Base-by-base conservation (phyloP, 2,113 vertebrate species). In the Prionailurus bengalensis region DNA sequence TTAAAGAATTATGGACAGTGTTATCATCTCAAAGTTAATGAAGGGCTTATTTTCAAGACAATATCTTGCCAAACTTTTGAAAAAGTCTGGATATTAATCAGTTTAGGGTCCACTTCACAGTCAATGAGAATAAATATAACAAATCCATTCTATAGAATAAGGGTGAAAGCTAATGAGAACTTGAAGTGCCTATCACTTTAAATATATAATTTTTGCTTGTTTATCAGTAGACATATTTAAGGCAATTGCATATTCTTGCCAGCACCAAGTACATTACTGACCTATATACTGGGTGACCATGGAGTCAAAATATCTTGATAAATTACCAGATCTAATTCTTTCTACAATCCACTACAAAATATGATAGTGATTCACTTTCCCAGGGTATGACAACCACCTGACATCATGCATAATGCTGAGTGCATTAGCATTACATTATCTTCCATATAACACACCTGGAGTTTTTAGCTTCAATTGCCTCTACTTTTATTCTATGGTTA, bases 1-100 rank as follows among this genome's bases (percentile, higher is more conserved):
- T 96, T 78, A 94, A 97, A 95, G 92, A 96, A 94, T 95, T 81
- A 51, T 65, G 73, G 94, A 93, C 78, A 79, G 1, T 68, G 74
- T 55, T 96, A 71, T 80, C 95, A 94, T 86, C 76, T 88, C 55
- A 71, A 33, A 68, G 13, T 87, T 97, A 98, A 97, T 88, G 71
- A 95, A 83, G 74, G 48, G 19, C 36, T 97, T 97, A 94, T 84
- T 94, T 96, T 93, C 45, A 81, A 93, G 39, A 91, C 58, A 92
- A 5, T 84, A 36, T 27, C 55, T 91, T 48, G 29, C 76, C 76
- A 88, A 97, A 94, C 65, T 89, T 84, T 95, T 91, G 14, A n/a
- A 88, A 33, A 86, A 83, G 15, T 80, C 89, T 86, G 39, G 53
- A n/a, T 94, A 55, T 39, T 97, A 89, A 74, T 97, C 89, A 90